Evolutionary conservation across 2,888 invertebrate genomes (phyloP).

Genomic region (Catocala nupta): DNA sequence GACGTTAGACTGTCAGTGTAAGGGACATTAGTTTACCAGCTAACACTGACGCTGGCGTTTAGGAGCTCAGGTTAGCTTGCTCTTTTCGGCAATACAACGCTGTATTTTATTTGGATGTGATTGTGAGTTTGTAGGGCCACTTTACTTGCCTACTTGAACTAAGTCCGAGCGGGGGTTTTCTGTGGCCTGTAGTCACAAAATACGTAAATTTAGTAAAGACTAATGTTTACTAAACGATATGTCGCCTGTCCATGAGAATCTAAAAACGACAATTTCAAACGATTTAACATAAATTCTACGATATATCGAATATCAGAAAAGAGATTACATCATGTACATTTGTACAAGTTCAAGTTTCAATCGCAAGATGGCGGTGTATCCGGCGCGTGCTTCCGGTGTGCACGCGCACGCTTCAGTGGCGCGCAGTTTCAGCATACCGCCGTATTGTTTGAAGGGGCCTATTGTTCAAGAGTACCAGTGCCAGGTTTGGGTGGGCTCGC

Average conservation of each 20-base stretch:
- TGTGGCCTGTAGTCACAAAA: no score
- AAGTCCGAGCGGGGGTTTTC: no score
- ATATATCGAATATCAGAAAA: conserved; percentile 38
- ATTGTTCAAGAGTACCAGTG: conserved; percentile 44
- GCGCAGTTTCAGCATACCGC: conserved; percentile 47
- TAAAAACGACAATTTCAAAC: conserved; percentile 2
- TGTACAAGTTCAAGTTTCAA: conserved; percentile 56
- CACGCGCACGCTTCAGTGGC: conserved; percentile 50
- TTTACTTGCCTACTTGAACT: no score
- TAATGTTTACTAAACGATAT: no score
- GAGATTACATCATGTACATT: conserved; percentile 35
- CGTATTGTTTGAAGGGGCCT: conserved; percentile 43
- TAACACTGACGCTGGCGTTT: no score
- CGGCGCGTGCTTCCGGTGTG: conserved; percentile 38
- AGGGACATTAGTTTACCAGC: no score
- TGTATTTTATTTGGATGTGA: no score
- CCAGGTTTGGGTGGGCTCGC: conserved; percentile 40
- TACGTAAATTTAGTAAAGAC: no score
- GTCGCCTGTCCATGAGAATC: not conserved
- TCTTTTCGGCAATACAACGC: no score
- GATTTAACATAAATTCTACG: conserved; percentile 19
- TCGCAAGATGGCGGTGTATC: conserved; percentile 50
- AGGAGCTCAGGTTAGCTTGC: no score
- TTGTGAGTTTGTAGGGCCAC: no score
- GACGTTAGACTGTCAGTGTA: no score